These are phyloP conservation scores for Apoderus coryli DNA, from an alignment of 2,888 invertebrate species.

Conservation along the genomic window DNA sequence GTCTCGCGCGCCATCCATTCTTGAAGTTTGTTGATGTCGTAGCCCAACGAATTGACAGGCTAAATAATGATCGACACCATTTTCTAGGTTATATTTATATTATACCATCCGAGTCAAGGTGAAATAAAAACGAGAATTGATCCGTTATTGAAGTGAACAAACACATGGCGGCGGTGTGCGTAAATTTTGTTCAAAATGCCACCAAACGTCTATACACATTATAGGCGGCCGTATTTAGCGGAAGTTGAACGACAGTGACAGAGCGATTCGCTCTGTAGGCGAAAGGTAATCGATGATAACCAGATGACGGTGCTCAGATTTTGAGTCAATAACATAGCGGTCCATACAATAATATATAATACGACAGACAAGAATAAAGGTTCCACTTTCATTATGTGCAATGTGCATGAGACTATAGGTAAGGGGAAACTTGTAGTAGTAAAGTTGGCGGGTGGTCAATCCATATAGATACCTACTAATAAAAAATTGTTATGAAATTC, in stretches of 20 bases:
- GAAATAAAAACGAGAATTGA: slow-evolving; percentile 17
- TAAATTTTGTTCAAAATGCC: slow-evolving; percentile 22
- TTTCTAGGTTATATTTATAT: slow-evolving; percentile 1
- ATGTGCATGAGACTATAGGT: too few relatives aligned
- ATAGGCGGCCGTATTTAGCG: too few relatives aligned
- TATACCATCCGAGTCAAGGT: slow-evolving; percentile 11
- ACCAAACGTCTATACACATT: too few relatives aligned
- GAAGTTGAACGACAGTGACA: slow-evolving; percentile 26
- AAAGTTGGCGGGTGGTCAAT: too few relatives aligned
- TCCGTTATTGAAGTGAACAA: slow-evolving; percentile 16
- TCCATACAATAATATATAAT: slow-evolving; percentile 11
- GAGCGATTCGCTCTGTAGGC: slow-evolving; percentile 24
- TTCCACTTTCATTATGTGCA: slow-evolving; percentile 25
- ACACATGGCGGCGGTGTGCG: slow-evolving; percentile 18
- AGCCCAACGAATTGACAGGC: too few relatives aligned
- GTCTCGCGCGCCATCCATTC: too few relatives aligned
- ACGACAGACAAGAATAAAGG: slow-evolving; percentile 13
- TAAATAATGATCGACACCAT: too few relatives aligned
- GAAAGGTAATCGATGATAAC: slow-evolving; percentile 33
- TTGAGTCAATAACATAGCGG: slow-evolving; percentile 19
- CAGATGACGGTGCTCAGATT: slow-evolving; percentile 31
- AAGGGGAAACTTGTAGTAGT: too few relatives aligned
- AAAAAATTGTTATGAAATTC: too few relatives aligned
- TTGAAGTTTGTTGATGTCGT: too few relatives aligned
- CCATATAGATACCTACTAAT: too few relatives aligned